These are phyloP conservation scores for Choristoneura fumiferana DNA, from an alignment of 1,140 invertebrate genomes.

Conservation along the genomic window DNA sequence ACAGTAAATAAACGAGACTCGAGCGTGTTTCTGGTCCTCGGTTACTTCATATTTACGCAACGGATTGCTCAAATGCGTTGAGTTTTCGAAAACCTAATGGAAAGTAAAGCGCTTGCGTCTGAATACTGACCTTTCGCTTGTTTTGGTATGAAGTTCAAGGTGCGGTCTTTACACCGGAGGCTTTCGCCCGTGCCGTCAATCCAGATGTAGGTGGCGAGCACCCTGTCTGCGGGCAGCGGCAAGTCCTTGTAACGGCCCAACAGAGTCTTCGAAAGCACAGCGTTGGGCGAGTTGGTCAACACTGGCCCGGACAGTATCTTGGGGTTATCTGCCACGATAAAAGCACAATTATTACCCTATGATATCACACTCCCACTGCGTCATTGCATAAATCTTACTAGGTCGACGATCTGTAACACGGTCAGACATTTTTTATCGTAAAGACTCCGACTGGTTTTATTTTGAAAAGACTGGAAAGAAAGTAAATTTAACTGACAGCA, in stretches of 20 bases:
- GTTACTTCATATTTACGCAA: slow-evolving; percentile 2
- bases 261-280: slow-evolving; percentile 84
- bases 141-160: slow-evolving; percentile 88
- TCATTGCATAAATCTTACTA: slow-evolving; percentile 17
- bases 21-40: neutral
- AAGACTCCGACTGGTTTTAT: too few relatives aligned
- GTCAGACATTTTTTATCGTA: neutral
- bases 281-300: slow-evolving; percentile 70
- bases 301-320: slow-evolving; percentile 70
- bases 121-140: slow-evolving; percentile 81
- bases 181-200: slow-evolving; percentile 96
- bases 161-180: slow-evolving; percentile 92
- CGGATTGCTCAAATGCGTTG: slow-evolving; percentile 1
- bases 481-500: too few relatives aligned
- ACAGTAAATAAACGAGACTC: neutral
- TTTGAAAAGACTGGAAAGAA: too few relatives aligned
- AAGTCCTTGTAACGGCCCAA: slow-evolving; percentile 86
- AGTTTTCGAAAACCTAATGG: slow-evolving; percentile 2
- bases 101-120: slow-evolving; percentile 1
- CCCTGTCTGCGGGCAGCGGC: slow-evolving; percentile 86
- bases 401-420: slow-evolving; percentile 24
- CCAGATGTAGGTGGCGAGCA: slow-evolving; percentile 96
- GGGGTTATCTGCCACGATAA: slow-evolving; percentile 59
- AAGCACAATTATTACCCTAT: neutral
- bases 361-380: neutral